Evolutionary conservation across 2,888 invertebrate species (phyloP).

Genomic region (Liodrosophila aerea): DNA sequence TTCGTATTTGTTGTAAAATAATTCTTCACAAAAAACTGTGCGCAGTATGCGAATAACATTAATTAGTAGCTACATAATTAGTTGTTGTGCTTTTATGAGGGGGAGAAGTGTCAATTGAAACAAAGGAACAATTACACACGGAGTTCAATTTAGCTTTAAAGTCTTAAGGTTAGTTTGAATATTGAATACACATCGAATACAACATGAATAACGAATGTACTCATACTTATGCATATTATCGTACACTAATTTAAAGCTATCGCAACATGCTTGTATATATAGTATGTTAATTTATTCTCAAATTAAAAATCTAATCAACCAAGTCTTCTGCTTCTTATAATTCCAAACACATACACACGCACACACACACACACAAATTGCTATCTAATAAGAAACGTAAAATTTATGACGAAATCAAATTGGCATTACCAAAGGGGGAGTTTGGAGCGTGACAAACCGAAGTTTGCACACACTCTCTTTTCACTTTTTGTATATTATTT

Average conservation of each 20-base stretch:
- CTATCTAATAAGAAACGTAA: conserved; percentile 19
- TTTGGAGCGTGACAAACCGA: background rate
- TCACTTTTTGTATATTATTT: no score
- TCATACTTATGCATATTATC: conserved; percentile 2
- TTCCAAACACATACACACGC: background rate
- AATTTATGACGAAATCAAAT: conserved; percentile 21
- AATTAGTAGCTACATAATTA: no score
- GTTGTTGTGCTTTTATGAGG: no score
- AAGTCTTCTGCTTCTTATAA: no score
- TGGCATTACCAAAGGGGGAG: conserved; percentile 13
- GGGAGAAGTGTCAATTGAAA: no score
- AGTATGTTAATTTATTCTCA: conserved; percentile 11
- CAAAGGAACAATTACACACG: no score
- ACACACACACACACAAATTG: conserved; percentile 7
- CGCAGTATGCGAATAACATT: no score
- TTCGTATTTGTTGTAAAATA: background rate
- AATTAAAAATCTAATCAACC: no score
- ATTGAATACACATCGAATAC: conserved; percentile 1
- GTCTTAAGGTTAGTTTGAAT: conserved; percentile 22
- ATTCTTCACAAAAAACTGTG: conserved; percentile 11
- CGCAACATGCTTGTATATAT: conserved; percentile 15
- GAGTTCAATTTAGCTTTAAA: no score
- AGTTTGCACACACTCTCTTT: conserved; percentile 1
- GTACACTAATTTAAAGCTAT: conserved; percentile 29
- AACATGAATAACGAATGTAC: background rate